Conservation (phyloP, 2,888 invertebrate species). For the Melipona bicolor region DNA sequence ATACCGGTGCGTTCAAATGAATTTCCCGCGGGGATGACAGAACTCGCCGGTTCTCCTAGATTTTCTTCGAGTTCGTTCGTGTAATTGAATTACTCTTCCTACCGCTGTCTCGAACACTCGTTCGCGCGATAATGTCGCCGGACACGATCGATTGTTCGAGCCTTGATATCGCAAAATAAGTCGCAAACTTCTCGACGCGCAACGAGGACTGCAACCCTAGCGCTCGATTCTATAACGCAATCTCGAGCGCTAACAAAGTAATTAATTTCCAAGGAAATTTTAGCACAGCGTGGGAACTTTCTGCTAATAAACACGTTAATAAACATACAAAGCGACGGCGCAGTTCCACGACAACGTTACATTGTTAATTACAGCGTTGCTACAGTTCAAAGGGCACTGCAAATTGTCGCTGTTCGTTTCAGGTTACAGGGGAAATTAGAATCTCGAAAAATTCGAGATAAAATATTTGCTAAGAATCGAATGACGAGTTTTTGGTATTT, state of each 20-base stretch:
- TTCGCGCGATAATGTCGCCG: slow-evolving; percentile 5
- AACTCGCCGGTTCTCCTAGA: slow-evolving; percentile 10
- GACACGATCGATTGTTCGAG: background rate
- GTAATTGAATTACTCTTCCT: slow-evolving; percentile 38
- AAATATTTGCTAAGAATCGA: too few relatives aligned
- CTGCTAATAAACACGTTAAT: background rate
- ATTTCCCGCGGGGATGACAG: slow-evolving; percentile 42
- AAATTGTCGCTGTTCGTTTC: background rate
- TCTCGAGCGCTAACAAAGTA: background rate
- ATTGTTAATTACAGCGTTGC: background rate
- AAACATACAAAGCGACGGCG: background rate
- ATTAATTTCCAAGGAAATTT: background rate
- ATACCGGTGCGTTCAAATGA: slow-evolving; percentile 7
- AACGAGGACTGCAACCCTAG: background rate
- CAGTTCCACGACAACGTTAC: background rate
- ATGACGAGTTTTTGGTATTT: too few relatives aligned
- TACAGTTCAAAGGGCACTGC: background rate
- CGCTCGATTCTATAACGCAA: background rate
- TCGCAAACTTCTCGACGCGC: background rate
- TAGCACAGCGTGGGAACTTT: background rate
- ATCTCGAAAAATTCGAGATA: too few relatives aligned
- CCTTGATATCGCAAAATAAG: background rate
- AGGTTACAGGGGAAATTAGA: background rate
- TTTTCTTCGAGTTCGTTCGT: slow-evolving; percentile 9
- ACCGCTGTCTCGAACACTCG: slow-evolving; percentile 24